Conservation (phyloP, 2,888 invertebrate species). For the Timema podura region DNA sequence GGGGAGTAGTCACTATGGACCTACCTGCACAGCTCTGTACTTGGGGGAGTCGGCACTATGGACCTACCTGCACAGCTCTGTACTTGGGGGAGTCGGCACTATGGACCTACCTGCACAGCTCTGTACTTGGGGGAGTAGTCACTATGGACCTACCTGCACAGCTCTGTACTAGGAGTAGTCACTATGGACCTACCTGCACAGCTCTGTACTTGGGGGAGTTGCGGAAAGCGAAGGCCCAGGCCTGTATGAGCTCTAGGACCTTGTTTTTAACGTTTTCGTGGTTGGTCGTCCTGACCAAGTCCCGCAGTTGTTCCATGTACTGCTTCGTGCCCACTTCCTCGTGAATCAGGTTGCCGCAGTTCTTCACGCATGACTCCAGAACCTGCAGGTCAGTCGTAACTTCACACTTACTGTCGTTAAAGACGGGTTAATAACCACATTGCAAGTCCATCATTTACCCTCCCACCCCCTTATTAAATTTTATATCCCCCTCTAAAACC, state of each 20-base stretch:
- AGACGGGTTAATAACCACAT: neutral
- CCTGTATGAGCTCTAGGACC: slow-evolving; percentile 90
- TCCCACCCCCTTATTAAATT: neutral
- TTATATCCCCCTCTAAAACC: neutral
- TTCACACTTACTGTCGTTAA: neutral
- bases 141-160: too few relatives aligned
- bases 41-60: too few relatives aligned
- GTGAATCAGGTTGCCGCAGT: slow-evolving; percentile 88
- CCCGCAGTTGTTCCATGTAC: slow-evolving; percentile 92
- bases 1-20: too few relatives aligned
- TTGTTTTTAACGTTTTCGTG: slow-evolving; percentile 81
- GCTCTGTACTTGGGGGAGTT: slow-evolving; percentile 83
- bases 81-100: too few relatives aligned
- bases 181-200: slow-evolving; percentile 61
- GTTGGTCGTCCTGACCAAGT: slow-evolving; percentile 74
- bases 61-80: too few relatives aligned
- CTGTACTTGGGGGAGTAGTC: too few relatives aligned
- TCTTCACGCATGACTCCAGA: slow-evolving; percentile 95
- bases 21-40: too few relatives aligned
- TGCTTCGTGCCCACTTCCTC: slow-evolving; percentile 87
- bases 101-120: too few relatives aligned
- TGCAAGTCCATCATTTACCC: neutral
- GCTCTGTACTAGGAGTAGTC: too few relatives aligned
- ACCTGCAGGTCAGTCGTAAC: slow-evolving; percentile 46
- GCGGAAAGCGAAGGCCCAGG: slow-evolving; percentile 98